Evolutionary conservation across 2,888 invertebrate genomes (phyloP).

Genomic region (Hirtodrosophila trivittata): DNA sequence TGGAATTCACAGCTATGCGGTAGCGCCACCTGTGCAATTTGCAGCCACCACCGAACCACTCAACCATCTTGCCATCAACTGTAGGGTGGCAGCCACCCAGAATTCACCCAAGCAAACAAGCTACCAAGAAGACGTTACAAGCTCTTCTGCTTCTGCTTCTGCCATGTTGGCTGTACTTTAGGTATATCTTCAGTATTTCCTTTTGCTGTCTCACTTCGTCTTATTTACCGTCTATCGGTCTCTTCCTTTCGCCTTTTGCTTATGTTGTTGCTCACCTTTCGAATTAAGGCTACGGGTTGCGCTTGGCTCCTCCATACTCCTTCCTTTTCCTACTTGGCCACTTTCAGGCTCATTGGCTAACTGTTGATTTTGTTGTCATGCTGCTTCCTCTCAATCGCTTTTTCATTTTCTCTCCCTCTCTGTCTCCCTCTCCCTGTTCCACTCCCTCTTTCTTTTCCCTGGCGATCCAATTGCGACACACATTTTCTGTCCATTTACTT

Average conservation of each 20-base stretch:
- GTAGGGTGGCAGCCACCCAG: background rate
- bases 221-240: too few species aligned
- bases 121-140: slow-evolving; percentile 29
- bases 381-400: slow-evolving; percentile 4
- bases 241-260: slow-evolving; percentile 1
- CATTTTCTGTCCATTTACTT: slow-evolving; percentile 50
- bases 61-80: slow-evolving; percentile 4
- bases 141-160: background rate
- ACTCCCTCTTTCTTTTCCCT: background rate
- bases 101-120: slow-evolving; percentile 21
- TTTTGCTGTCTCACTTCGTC: too few species aligned
- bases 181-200: too few species aligned
- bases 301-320: too few species aligned
- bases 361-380: slow-evolving; percentile 68
- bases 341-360: slow-evolving; percentile 77
- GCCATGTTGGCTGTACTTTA: slow-evolving; percentile 5
- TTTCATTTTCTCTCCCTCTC: background rate
- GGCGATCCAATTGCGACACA: slow-evolving; percentile 63
- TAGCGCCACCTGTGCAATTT: slow-evolving; percentile 47
- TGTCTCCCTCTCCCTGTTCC: background rate
- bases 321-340: slow-evolving; percentile 21
- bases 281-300: slow-evolving; percentile 25
- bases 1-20: slow-evolving; percentile 28
- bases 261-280: slow-evolving; percentile 10
- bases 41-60: slow-evolving; percentile 9